phyloP scores from a whole-genome alignment of 1,140 invertebrate genomes.

The Drosophila grimshawi region DNA sequence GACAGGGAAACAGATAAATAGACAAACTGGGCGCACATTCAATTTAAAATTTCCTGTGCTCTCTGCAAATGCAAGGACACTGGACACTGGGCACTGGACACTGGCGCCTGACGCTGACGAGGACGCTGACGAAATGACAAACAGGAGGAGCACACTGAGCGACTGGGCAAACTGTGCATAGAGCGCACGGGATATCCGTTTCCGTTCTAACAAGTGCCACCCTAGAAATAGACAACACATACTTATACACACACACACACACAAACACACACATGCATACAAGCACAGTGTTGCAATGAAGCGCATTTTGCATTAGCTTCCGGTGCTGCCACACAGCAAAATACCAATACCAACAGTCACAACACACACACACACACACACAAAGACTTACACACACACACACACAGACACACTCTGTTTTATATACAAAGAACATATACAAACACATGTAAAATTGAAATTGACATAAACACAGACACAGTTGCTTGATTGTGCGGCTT shows the following conservation, averaged over 20 bases:
- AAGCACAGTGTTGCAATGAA: slow-evolving; percentile 71
- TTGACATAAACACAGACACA: slow-evolving; percentile 72
- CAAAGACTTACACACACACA: neutral
- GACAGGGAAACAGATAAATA: slow-evolving; percentile 41
- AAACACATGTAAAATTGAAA: slow-evolving; percentile 70
- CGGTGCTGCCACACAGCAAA: slow-evolving; percentile 29
- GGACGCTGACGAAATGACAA: slow-evolving; percentile 64
- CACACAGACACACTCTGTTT: neutral
- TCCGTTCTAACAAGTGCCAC: slow-evolving; percentile 70
- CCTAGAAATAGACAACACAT: slow-evolving; percentile 8
- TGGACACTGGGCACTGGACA: slow-evolving; percentile 4
- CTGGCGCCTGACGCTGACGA: neutral
- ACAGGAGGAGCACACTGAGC: slow-evolving; percentile 56
- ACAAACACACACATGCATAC: slow-evolving; percentile 26
- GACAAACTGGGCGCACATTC: slow-evolving; percentile 54
- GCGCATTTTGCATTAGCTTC: slow-evolving; percentile 71
- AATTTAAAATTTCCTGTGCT: slow-evolving; percentile 76
- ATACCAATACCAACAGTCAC: slow-evolving; percentile 8
- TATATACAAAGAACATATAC: neutral
- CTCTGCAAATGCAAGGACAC: slow-evolving; percentile 53
- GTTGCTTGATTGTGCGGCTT: slow-evolving; percentile 73
- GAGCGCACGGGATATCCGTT: slow-evolving; percentile 78
- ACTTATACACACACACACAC: neutral
- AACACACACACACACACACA: neutral
- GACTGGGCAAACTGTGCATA: slow-evolving; percentile 58